Evolutionary conservation across 2,797 vertebrate genomes (phyloP).

Genomic region (Anabacerthia variegaticeps): DNA sequence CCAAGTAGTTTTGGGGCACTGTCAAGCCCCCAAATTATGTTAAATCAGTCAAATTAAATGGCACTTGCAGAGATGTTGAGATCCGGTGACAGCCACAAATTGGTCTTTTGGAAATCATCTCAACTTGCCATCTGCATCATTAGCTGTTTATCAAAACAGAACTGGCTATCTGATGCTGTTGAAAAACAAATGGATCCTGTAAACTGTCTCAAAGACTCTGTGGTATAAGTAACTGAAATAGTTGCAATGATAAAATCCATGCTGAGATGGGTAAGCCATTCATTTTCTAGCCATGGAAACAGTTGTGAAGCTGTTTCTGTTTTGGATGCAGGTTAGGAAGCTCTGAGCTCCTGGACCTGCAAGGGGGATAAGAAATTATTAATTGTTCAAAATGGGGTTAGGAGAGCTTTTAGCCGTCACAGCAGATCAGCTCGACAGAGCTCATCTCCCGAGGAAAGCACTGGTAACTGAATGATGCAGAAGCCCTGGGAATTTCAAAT

Average conservation of each 20-base stretch:
- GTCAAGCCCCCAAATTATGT: neutral
- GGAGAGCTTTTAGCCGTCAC: neutral
- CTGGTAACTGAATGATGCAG: neutral
- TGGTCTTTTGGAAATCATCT: neutral
- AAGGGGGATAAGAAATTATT: neutral
- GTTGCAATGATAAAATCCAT: neutral
- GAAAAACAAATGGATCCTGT: neutral
- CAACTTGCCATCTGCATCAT: neutral
- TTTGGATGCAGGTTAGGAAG: neutral
- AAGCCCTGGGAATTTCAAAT: neutral
- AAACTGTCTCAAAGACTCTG: neutral
- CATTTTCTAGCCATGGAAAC: neutral
- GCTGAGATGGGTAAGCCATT: neutral
- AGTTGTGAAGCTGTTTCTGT: neutral
- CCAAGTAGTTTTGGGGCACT: neutral
- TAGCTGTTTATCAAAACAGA: neutral
- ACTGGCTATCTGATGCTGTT: neutral
- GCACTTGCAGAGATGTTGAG: neutral
- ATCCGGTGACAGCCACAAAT: neutral
- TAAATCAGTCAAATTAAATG: neutral
- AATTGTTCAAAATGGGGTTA: neutral
- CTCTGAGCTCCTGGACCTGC: neutral
- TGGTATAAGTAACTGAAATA: neutral
- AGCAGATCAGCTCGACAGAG: neutral
- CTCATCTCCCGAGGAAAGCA: neutral